These are phyloP conservation scores for Malurus leucopterus DNA, from an alignment of 2,797 vertebrate genomes.

Conservation along the genomic window DNA sequence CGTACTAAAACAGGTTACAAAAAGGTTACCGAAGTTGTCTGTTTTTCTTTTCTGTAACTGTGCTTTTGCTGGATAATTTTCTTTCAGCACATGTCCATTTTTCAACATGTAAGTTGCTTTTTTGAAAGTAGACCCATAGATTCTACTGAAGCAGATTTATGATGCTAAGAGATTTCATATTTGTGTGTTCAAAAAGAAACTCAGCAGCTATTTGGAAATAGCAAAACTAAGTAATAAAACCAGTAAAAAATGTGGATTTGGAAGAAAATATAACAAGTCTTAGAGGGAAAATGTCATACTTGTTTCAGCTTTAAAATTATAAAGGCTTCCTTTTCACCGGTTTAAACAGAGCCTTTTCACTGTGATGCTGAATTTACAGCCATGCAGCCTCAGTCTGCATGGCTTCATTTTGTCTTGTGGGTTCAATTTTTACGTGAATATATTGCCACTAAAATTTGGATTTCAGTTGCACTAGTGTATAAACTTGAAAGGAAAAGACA, in stretches of 20 bases:
- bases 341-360: not conserved
- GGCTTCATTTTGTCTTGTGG: not conserved
- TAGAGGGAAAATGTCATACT: not conserved
- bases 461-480: not conserved
- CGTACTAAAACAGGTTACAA: conserved; percentile 39
- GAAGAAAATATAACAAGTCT: not conserved
- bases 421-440: not conserved
- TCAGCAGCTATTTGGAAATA: not conserved
- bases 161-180: not conserved
- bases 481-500: not conserved
- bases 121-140: not conserved
- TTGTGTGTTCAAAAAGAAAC: not conserved
- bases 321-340: not conserved
- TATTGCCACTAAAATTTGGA: not conserved
- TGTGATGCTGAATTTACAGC: not conserved
- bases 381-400: not conserved
- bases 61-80: not conserved
- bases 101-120: not conserved
- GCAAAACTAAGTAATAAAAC: not conserved
- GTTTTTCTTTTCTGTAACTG: conserved; percentile 7
- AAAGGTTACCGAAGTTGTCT: conserved; percentile 20
- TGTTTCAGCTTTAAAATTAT: not conserved
- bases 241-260: not conserved
- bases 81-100: not conserved
- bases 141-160: not conserved